Conservation (phyloP, 2,888 invertebrate genomes). For the Heliconius sara region DNA sequence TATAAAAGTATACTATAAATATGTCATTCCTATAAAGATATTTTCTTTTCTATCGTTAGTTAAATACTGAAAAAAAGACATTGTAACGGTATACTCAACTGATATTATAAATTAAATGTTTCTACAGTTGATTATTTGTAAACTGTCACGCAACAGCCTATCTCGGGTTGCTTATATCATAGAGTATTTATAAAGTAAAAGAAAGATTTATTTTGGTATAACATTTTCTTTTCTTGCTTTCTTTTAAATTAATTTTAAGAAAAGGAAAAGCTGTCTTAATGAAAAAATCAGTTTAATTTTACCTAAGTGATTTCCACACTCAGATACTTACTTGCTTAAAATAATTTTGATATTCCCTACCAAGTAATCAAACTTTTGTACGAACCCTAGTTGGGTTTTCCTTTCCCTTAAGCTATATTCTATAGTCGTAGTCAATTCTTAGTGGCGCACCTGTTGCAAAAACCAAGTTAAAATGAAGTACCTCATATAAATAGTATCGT, state of each 20-base stretch:
- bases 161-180: neutral
- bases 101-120: neutral
- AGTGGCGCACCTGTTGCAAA: constrained; percentile 45
- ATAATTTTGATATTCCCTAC: neutral
- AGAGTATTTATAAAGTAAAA: too few species aligned
- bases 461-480: constrained; percentile 33
- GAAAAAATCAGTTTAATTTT: neutral
- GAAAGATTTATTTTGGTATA: too few species aligned
- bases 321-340: neutral
- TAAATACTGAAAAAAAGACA: neutral
- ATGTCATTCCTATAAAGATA: too few species aligned
- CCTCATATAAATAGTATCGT: neutral
- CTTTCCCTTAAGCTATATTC: constrained; percentile 32
- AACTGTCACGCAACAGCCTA: neutral
- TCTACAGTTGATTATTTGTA: neutral
- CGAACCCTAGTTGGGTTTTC: constrained; percentile 26
- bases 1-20: too few species aligned
- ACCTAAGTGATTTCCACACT: neutral
- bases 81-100: neutral
- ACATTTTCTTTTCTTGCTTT: too few species aligned
- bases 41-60: too few species aligned
- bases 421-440: constrained; percentile 34
- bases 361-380: constrained; percentile 41
- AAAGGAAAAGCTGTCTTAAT: neutral
- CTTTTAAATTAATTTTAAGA: too few species aligned